Percentiles rank a stretch among this genome's conserved stretches.
These are phyloP conservation scores for Oncorhynchus gorbuscha DNA, from an alignment of 2,113 vertebrate genomes.

Conservation along the genomic window DNA sequence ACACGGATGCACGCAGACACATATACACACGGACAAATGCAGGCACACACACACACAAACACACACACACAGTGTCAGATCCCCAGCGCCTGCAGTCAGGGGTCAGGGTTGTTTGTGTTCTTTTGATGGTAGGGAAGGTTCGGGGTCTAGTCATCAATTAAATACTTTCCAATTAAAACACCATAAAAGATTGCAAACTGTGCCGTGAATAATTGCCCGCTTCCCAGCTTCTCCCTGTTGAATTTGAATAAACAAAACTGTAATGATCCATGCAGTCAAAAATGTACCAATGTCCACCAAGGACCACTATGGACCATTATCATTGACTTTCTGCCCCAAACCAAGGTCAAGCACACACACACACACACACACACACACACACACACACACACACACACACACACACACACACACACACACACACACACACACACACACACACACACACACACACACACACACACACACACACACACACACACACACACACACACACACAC, in stretches of 20 bases:
- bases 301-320: constrained; percentile 34
- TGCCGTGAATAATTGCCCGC: constrained; percentile 5
- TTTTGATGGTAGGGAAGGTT: constrained; percentile 16
- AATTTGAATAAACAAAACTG: constrained; percentile 19
- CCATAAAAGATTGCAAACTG: constrained; percentile 15
- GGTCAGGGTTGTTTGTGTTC: constrained; percentile 11
- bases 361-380: neutral
- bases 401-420: neutral
- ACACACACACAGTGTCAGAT: constrained; percentile 14
- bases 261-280: constrained; percentile 26
- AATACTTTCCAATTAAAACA: constrained; percentile 19
- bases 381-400: constrained; percentile 16
- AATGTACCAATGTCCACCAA: constrained; percentile 14
- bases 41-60: constrained; percentile 1
- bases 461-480: constrained; percentile 25
- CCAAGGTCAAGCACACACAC: constrained; percentile 57
- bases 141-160: constrained; percentile 14
- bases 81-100: constrained; percentile 17
- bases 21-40: constrained; percentile 23
- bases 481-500: constrained; percentile 21
- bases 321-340: constrained; percentile 36
- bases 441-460: constrained; percentile 11
- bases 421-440: constrained; percentile 23
- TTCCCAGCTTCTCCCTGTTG: constrained; percentile 1
- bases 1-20: constrained; percentile 8